Conservation (phyloP, 2,113 vertebrate species). For the Cygnus buccinator region DNA sequence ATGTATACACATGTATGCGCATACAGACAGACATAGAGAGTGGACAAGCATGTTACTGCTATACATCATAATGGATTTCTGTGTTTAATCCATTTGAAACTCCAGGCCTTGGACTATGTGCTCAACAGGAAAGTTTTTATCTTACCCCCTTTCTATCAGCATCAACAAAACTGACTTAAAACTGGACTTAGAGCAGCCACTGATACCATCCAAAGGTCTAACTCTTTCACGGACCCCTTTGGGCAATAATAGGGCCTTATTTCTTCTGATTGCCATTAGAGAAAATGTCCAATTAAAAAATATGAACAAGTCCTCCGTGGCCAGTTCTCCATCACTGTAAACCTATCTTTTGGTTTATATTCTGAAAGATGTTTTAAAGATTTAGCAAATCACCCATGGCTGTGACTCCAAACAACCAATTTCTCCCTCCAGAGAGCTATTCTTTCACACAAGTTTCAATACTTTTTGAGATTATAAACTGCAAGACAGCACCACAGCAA, state of each 20-base stretch:
- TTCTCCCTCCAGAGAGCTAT: background rate
- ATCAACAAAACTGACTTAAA: background rate
- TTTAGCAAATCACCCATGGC: background rate
- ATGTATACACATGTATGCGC: background rate
- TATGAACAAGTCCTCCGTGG: accelerated
- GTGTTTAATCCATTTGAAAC: background rate
- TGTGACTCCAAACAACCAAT: background rate
- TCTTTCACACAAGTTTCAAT: background rate
- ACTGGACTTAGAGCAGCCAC: background rate
- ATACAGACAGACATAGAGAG: accelerated
- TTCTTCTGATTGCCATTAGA: background rate
- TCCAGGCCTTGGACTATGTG: background rate
- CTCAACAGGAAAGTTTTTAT: background rate
- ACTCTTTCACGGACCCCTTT: background rate
- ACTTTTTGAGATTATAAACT: slow-evolving; percentile 5
- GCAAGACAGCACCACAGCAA: background rate
- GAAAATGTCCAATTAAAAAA: background rate
- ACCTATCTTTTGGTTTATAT: background rate
- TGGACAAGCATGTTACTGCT: background rate
- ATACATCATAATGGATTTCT: background rate
- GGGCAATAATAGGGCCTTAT: background rate
- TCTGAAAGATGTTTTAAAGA: background rate
- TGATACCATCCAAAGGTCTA: background rate
- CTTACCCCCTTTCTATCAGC: background rate
- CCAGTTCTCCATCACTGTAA: background rate